phyloP scores from a whole-genome alignment of 2,797 vertebrate species.

The Tauraco hartlaubi region DNA sequence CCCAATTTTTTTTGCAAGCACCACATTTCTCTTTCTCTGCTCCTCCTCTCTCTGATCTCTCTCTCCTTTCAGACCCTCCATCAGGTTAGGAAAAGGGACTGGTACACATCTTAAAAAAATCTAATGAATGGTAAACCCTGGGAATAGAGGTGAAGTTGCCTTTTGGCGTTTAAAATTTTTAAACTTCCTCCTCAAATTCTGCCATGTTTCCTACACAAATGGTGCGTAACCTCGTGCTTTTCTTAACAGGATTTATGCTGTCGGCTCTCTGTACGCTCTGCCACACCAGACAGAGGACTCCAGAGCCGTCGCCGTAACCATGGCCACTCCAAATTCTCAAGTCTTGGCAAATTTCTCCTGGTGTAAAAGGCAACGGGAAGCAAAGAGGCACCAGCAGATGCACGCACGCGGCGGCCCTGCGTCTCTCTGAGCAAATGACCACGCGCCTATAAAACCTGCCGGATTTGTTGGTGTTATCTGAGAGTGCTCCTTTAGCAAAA shows the following conservation, averaged over 20 bases:
- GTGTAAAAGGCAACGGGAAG: background rate
- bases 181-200: slow-evolving; percentile 40
- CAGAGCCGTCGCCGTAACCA: slow-evolving; percentile 66
- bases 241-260: slow-evolving; percentile 76
- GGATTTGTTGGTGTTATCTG: background rate
- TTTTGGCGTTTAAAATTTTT: background rate
- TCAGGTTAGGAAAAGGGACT: slow-evolving; percentile 47
- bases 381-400: slow-evolving; percentile 9
- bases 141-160: background rate
- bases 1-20: background rate
- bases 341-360: slow-evolving; percentile 37
- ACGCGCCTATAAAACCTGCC: background rate
- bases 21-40: background rate
- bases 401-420: background rate
- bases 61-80: background rate
- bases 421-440: background rate
- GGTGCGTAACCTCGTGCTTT: slow-evolving; percentile 46
- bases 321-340: slow-evolving; percentile 54
- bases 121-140: background rate
- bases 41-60: background rate
- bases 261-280: slow-evolving; percentile 18
- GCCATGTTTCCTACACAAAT: slow-evolving; percentile 23
- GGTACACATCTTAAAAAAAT: background rate
- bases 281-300: slow-evolving; percentile 42
- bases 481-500: slow-evolving; percentile 7